phyloP scores from a whole-genome alignment of 2,888 invertebrate genomes.

The Lasioglossum calceatum region DNA sequence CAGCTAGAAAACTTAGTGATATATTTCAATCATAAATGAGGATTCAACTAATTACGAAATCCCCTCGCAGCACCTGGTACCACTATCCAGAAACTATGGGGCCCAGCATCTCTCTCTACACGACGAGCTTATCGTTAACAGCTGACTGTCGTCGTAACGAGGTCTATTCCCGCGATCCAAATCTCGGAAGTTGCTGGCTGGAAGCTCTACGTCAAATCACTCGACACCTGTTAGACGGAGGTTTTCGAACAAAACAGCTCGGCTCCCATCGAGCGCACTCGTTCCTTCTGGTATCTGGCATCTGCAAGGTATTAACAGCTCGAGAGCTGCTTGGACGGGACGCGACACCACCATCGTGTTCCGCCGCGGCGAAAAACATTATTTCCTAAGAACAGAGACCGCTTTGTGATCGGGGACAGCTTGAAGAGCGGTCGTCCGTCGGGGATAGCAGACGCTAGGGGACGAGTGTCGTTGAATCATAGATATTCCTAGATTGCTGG shows the following conservation, averaged over 20 bases:
- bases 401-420: slow-evolving; percentile 69
- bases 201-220: slow-evolving; percentile 30
- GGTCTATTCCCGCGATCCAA: slow-evolving; percentile 20
- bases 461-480: slow-evolving; percentile 80
- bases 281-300: slow-evolving; percentile 26
- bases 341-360: background rate
- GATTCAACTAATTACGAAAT: background rate
- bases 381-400: slow-evolving; percentile 66
- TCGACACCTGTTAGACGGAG: slow-evolving; percentile 41
- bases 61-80: background rate
- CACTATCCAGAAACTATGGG: background rate
- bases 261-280: slow-evolving; percentile 5
- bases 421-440: slow-evolving; percentile 67
- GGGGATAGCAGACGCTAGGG: slow-evolving; percentile 74
- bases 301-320: slow-evolving; percentile 54
- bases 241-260: slow-evolving; percentile 29
- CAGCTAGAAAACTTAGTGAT: no score
- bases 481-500: slow-evolving; percentile 79
- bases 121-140: background rate
- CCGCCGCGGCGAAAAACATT: slow-evolving; percentile 58
- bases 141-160: slow-evolving; percentile 12
- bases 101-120: background rate
- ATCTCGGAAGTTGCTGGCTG: slow-evolving; percentile 12
- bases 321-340: background rate
- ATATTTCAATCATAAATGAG: no score